Evolutionary conservation across 1,140 invertebrate genomes (phyloP).

Genomic region (Nasonia giraulti): DNA sequence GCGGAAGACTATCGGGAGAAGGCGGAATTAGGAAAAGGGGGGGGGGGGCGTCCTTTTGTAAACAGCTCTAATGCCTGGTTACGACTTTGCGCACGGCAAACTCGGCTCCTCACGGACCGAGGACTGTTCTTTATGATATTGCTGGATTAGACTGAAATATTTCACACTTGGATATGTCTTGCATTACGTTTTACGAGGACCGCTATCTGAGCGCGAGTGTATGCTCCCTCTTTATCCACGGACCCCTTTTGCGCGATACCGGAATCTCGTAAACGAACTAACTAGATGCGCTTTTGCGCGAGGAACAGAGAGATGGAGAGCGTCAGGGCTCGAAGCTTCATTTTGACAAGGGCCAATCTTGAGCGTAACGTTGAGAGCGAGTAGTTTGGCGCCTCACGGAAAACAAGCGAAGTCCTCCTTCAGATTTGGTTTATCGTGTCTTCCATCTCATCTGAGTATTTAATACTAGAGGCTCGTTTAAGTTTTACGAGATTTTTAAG

Average conservation of each 20-base stretch:
- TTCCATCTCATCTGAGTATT: slow-evolving; percentile 46
- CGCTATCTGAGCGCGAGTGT: background rate
- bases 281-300: slow-evolving; percentile 55
- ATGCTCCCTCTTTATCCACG: background rate
- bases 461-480: slow-evolving; percentile 62
- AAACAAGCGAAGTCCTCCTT: slow-evolving; percentile 38
- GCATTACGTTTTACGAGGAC: slow-evolving; percentile 71
- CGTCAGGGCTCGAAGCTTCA: slow-evolving; percentile 18
- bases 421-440: slow-evolving; percentile 36
- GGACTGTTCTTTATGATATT: slow-evolving; percentile 73
- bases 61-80: slow-evolving; percentile 74
- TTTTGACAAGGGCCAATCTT: slow-evolving; percentile 59
- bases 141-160: slow-evolving; percentile 75
- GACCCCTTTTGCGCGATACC: slow-evolving; percentile 37
- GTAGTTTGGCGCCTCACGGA: slow-evolving; percentile 14
- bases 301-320: slow-evolving; percentile 28
- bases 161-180: slow-evolving; percentile 72
- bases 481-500: background rate
- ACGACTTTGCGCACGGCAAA: slow-evolving; percentile 61
- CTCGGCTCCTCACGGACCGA: slow-evolving; percentile 45
- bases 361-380: slow-evolving; percentile 35
- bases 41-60: slow-evolving; percentile 69
- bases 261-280: slow-evolving; percentile 64
- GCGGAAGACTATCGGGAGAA: slow-evolving; percentile 1
- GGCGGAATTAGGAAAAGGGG: slow-evolving; percentile 62